Evolutionary conservation across 2,888 invertebrate species (phyloP).

Genomic region (Torymus tubicola): DNA sequence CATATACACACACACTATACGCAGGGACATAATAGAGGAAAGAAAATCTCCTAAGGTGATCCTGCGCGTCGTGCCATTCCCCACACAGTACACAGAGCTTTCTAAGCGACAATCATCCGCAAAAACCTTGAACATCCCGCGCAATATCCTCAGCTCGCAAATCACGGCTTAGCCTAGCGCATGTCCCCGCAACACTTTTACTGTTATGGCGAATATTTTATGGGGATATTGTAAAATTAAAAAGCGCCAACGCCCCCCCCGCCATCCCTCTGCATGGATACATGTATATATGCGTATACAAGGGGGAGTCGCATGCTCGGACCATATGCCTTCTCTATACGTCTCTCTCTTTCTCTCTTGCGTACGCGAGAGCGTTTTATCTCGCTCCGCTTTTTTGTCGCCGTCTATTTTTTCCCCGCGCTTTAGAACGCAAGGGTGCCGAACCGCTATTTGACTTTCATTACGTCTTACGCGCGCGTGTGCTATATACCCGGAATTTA

Average conservation of each 20-base stretch:
- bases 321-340: conserved; percentile 65
- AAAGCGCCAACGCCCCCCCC: conserved; percentile 63
- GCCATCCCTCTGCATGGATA: conserved; percentile 61
- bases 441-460: conserved; percentile 76
- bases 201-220: conserved; percentile 74
- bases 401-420: conserved; percentile 43
- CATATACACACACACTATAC: background rate
- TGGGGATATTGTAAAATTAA: conserved; percentile 75
- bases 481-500: conserved; percentile 67
- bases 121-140: conserved; percentile 45
- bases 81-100: conserved; percentile 3
- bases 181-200: conserved; percentile 69
- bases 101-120: conserved; percentile 48
- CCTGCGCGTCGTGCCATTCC: conserved; percentile 18
- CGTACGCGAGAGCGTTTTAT: background rate
- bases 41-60: conserved; percentile 55
- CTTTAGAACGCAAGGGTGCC: conserved; percentile 65
- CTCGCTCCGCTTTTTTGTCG: conserved; percentile 37
- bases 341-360: background rate
- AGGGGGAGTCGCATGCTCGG: conserved; percentile 61
- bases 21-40: background rate
- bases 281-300: conserved; percentile 56
- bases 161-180: conserved; percentile 71
- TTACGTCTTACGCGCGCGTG: conserved; percentile 68
- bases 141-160: conserved; percentile 71